Evolutionary conservation across 2,888 invertebrate genomes (phyloP).

Genomic region (Chymomyza caudatula): DNA sequence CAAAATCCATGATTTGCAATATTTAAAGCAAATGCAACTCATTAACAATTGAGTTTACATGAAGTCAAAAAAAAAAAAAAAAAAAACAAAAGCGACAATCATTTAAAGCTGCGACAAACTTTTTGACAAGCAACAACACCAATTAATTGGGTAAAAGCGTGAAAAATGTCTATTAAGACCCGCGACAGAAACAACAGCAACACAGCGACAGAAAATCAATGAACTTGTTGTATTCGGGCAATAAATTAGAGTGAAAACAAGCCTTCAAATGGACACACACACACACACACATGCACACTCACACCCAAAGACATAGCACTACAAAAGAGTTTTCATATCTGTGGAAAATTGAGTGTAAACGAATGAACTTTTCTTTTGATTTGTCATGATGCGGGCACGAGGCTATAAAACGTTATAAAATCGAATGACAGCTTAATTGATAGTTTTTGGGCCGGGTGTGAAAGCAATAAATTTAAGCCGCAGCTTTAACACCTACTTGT

Average conservation of each 20-base stretch:
- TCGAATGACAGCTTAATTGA: constrained; percentile 67
- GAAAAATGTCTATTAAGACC: constrained; percentile 48
- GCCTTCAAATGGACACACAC: constrained; percentile 32
- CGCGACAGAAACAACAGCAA: constrained; percentile 1
- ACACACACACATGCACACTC: constrained; percentile 23
- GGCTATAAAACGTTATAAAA: constrained; percentile 48
- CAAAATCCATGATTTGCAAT: not conserved
- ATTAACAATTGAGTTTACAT: not conserved
- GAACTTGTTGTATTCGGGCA: constrained; percentile 52
- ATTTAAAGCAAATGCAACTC: not conserved
- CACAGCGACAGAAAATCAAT: constrained; percentile 48
- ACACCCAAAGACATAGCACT: too few relatives aligned
- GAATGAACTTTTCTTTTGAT: constrained; percentile 13
- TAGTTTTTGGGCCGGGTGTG: constrained; percentile 36
- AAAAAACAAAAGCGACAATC: not conserved
- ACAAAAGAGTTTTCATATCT: constrained; percentile 57
- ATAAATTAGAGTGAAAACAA: constrained; percentile 61
- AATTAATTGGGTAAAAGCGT: constrained; percentile 66
- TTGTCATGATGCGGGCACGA: constrained; percentile 42
- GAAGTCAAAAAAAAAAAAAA: not conserved
- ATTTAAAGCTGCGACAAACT: constrained; percentile 39
- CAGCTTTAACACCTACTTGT: not conserved
- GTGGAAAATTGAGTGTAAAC: constrained; percentile 15
- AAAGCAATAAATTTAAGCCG: constrained; percentile 50
- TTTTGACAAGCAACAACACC: constrained; percentile 55